Evolutionary conservation across 1,140 invertebrate species (phyloP), one percentile per base, ranked within the genome.

Genomic region (Cardiocondyla obscurior): DNA sequence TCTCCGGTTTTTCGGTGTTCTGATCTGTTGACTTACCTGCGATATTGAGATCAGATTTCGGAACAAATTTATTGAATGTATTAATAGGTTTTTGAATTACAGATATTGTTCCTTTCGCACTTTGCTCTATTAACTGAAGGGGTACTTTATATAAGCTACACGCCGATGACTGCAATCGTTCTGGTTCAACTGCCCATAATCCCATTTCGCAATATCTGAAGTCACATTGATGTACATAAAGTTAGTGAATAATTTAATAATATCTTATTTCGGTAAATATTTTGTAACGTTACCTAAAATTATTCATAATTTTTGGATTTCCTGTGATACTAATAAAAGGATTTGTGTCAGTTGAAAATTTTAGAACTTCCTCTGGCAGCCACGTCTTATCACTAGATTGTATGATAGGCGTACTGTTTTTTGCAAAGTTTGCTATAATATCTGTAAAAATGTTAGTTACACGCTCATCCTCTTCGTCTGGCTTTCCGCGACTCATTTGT

Each of bases 361-460:
- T 90, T 44, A 93, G 87, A 57, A 95, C 90, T 14, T 92, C 33
- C 0, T 86, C 33, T 3, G 58, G n/a, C 8, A 81, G 33, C 72
- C 67, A 64, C 39, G 12, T 33, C 33, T 12, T 53, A 22, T 72
- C 42, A 3, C 81, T 65, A 6, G 53, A 57, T 22, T 0, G 6
- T 72, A 57, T 0, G n/a, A 94, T 58, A 14, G 84, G 76, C 44
- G 92, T 92, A 25, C 95, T 94, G 53, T 90, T 93, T 58, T 94
- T 94, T 3, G 95, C 95, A 86, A 97, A 97, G 85, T 96, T 95
- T 0, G 95, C 92, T 25, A 97, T 94, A 69, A 97, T 94, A 33
- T 94, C 93, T 0, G 96, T 96, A 57, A 96, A 96, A 81, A 95
- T 93, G 2, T 96, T 92, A 12, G 95, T 93, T 3, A 97, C 96